These are phyloP conservation scores for Centruroides sculpturatus DNA, from an alignment of 1,140 invertebrate genomes.

Conservation along the genomic window DNA sequence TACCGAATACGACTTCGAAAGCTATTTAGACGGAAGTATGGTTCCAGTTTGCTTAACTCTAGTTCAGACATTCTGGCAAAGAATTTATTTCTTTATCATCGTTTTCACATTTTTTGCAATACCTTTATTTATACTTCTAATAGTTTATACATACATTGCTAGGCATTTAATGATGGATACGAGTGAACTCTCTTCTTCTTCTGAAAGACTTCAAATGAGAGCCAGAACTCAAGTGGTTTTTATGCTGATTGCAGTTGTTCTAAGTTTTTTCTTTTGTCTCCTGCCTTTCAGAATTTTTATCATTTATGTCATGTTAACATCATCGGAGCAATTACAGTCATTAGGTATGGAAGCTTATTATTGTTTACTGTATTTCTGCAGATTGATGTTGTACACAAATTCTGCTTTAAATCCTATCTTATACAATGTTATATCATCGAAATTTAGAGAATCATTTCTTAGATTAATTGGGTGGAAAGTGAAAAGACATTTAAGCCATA, in stretches of 20 bases:
- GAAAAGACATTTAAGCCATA: too few species aligned
- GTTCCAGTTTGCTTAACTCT: constrained; percentile 57
- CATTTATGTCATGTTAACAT: constrained; percentile 57
- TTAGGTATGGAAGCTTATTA: constrained; percentile 66
- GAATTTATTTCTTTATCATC: constrained; percentile 52
- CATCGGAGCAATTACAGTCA: constrained; percentile 43
- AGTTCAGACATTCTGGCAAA: constrained; percentile 52
- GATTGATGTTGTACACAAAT: constrained; percentile 75
- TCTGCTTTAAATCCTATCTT: constrained; percentile 80
- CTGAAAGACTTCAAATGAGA: not conserved
- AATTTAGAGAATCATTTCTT: constrained; percentile 64
- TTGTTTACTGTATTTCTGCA: constrained; percentile 66
- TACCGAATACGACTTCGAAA: constrained; percentile 44
- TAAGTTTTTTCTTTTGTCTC: constrained; percentile 80
- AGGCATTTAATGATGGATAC: constrained; percentile 46
- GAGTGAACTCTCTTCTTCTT: not conserved
- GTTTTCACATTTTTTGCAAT: constrained; percentile 70
- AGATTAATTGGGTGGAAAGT: too few species aligned
- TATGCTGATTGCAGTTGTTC: constrained; percentile 76
- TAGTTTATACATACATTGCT: constrained; percentile 67
- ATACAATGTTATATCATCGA: constrained; percentile 70
- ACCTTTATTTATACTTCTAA: constrained; percentile 58
- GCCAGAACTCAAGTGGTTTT: constrained; percentile 44
- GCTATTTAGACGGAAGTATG: constrained; percentile 50
- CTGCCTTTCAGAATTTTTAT: constrained; percentile 72